These are phyloP conservation scores for Rhaphigaster nebulosa DNA, from an alignment of 2,888 invertebrate species.

Conservation along the genomic window DNA sequence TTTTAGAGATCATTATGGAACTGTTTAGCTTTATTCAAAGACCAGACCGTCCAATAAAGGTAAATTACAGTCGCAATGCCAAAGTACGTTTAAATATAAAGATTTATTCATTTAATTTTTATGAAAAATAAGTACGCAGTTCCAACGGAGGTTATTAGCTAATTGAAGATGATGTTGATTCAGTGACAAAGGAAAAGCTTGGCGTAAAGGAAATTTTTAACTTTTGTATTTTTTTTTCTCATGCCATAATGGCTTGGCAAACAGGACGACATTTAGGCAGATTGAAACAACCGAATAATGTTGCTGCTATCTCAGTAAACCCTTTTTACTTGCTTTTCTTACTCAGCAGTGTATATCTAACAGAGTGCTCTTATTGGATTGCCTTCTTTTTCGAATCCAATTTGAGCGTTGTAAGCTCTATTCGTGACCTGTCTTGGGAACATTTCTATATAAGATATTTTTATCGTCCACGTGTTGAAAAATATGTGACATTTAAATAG, in stretches of 20 bases:
- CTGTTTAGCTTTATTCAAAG: too few species aligned
- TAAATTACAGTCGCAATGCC: too few species aligned
- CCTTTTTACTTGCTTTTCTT: conserved; percentile 31
- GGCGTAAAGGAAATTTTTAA: not conserved
- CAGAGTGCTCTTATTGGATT: conserved; percentile 24
- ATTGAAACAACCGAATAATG: conserved; percentile 19
- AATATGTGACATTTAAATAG: not conserved
- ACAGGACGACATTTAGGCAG: conserved; percentile 18
- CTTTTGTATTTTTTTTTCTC: not conserved
- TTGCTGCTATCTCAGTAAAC: not conserved
- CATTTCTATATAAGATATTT: not conserved
- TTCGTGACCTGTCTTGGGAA: not conserved
- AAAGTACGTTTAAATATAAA: too few species aligned
- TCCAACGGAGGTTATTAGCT: not conserved
- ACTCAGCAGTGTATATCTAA: not conserved
- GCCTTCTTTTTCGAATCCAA: conserved; percentile 6
- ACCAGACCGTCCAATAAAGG: too few species aligned
- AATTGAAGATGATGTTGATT: not conserved
- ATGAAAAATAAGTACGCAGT: not conserved
- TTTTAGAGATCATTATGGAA: too few species aligned
- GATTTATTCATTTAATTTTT: not conserved
- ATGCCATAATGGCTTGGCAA: conserved; percentile 21
- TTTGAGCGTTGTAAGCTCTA: conserved; percentile 2
- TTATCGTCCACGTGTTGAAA: not conserved
- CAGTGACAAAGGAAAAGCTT: not conserved